phyloP scores from a whole-genome alignment of 2,888 invertebrate species.

The Platypus cylindrus region DNA sequence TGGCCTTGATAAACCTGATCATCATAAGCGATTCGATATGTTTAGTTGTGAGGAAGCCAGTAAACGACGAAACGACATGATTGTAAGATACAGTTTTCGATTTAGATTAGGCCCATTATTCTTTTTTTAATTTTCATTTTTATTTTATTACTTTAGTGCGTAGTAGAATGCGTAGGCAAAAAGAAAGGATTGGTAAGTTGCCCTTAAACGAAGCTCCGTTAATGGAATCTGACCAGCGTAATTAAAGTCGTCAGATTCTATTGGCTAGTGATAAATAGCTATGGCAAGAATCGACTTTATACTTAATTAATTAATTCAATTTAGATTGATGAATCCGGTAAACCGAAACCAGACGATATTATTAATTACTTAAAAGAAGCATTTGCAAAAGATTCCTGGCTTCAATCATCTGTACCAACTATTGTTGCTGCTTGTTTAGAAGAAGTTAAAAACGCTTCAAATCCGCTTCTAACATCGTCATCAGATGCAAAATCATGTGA shows the following conservation, averaged over 20 bases:
- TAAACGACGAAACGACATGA: constrained; percentile 28
- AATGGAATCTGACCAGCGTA: too few species aligned
- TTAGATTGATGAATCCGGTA: constrained; percentile 29
- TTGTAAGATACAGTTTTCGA: constrained; percentile 21
- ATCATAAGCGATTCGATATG: constrained; percentile 22
- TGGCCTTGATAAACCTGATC: constrained; percentile 21
- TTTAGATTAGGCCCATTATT: constrained; percentile 1
- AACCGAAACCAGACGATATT: constrained; percentile 26
- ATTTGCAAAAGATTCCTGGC: constrained; percentile 27
- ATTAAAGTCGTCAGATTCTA: too few species aligned
- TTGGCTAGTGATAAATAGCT: too few species aligned
- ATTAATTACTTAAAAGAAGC: constrained; percentile 23
- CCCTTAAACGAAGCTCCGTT: too few species aligned
- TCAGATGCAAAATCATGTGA: constrained; percentile 26
- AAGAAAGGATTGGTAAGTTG: constrained; percentile 32
- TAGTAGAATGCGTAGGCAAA: constrained; percentile 30
- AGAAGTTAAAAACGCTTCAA: constrained; percentile 26
- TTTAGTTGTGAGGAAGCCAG: constrained; percentile 31
- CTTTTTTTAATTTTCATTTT: neutral
- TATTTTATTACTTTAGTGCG: constrained; percentile 28
- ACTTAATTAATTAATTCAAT: constrained; percentile 9
- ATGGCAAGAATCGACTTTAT: too few species aligned
- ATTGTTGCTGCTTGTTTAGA: constrained; percentile 29
- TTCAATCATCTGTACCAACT: constrained; percentile 25
- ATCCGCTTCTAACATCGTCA: constrained; percentile 14